Conservation (phyloP, 2,113 vertebrate genomes). For the Salminus brasiliensis region DNA sequence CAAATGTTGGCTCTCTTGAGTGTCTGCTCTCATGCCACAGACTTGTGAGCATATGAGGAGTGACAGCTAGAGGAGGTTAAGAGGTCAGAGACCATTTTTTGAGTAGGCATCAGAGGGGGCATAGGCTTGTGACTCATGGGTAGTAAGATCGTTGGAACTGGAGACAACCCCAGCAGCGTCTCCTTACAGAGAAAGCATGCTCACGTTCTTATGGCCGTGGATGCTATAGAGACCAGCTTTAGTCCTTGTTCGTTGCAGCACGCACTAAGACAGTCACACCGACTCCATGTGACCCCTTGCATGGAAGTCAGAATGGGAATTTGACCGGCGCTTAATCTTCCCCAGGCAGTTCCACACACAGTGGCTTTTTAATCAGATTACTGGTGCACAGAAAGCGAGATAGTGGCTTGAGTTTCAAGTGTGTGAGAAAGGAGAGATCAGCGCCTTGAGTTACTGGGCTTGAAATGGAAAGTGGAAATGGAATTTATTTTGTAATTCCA, state of each 20-base stretch:
- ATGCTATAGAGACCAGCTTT: not conserved
- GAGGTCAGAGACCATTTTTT: conserved; percentile 6
- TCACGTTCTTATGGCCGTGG: not conserved
- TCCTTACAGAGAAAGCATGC: not conserved
- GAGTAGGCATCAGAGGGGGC: not conserved
- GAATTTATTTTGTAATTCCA: not conserved
- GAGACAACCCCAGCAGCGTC: conserved; percentile 2
- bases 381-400: not conserved
- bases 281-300: conserved; percentile 4
- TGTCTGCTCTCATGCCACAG: not conserved
- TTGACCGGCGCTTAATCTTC: conserved; percentile 33
- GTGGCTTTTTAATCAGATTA: conserved; percentile 41
- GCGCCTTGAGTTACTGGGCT: not conserved
- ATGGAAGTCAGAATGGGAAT: conserved; percentile 4
- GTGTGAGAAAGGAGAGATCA: not conserved
- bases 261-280: not conserved
- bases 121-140: not conserved
- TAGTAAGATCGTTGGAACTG: not conserved
- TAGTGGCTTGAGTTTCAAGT: not conserved
- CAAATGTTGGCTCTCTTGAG: not conserved
- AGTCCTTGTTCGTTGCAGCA: not conserved
- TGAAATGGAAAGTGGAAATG: not conserved
- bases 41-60: not conserved
- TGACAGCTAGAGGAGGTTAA: conserved; percentile 27
- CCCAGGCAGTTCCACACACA: conserved; percentile 10